Base-by-base conservation (phyloP, 2,113 vertebrate species). In the Riparia riparia region DNA sequence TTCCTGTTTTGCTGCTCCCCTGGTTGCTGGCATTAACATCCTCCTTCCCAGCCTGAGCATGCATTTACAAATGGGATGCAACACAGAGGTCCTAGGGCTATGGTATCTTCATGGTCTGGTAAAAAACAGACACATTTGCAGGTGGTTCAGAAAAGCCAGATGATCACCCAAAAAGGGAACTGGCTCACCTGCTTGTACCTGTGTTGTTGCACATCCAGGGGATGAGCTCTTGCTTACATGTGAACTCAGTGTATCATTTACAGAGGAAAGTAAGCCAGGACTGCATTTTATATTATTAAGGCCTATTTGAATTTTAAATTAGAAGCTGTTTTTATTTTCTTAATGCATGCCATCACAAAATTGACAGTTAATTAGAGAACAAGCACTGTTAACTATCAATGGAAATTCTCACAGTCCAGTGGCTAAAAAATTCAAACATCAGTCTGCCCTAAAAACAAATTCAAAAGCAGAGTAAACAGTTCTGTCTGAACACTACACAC, bases 41-140 rank as follows among this genome's bases (percentile, higher is more conserved):
- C 19, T 51, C 44, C 53, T 20, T 17, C 32, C 49, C 44, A 17
- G 61, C 18, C 34, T 2, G 2, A 34, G 58, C 0, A 0, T 22
- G 12, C 12, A 7, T 63, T 51, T 34, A 39, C 58, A 34, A 10
- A 12, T 0, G 0, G 7, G 60, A 19, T 28, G 29, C 54, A 28
- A 5, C 3, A 22, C 28, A 25, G 4, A 16, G 37, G 19, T 31
- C 24, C 64, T 7, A 8, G n/a, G 39, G 37, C 20, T 66, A 31
- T 31, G 45, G 8, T 20, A n/a, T 25, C 41, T 26, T 42, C 1
- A 0, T 41, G 64, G 25, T 50, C 56, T 34, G 29, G 17, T 18
- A 11, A 51, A 39, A 34, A 63, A 2, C 1, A 4, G 19, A 22
- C 31, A 10, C 17, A 14, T 58, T 25, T 77, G 63, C 28, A 69